Conservation (phyloP, 1,140 invertebrate species). For the Chironomus tepperi region DNA sequence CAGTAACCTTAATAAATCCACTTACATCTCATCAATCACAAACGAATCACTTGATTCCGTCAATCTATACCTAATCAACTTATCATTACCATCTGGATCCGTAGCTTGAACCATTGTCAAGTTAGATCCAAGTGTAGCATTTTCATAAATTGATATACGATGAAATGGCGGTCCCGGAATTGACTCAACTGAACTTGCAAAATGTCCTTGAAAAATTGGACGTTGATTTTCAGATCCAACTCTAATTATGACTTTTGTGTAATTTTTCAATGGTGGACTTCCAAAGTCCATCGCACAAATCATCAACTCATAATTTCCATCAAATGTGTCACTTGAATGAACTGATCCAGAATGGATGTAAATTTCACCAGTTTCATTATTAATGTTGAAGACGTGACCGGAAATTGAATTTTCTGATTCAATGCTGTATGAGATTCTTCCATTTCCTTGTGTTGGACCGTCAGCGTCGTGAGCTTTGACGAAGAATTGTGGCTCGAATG, state of each 20-base stretch:
- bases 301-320: constrained; percentile 60
- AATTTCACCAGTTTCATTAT: constrained; percentile 60
- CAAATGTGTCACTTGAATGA: constrained; percentile 58
- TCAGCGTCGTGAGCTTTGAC: constrained; percentile 62
- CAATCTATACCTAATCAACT: constrained; percentile 61
- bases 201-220: constrained; percentile 64
- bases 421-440: constrained; percentile 56
- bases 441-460: constrained; percentile 58
- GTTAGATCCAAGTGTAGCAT: constrained; percentile 55
- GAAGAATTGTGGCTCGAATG: constrained; percentile 66
- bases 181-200: constrained; percentile 46
- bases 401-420: constrained; percentile 59
- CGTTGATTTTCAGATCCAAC: constrained; percentile 69
- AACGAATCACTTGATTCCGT: constrained; percentile 73
- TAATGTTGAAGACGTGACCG: constrained; percentile 49
- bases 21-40: constrained; percentile 59
- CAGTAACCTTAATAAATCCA: constrained; percentile 18
- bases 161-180: constrained; percentile 54
- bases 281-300: constrained; percentile 64
- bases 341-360: constrained; percentile 49
- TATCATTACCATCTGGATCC: constrained; percentile 66
- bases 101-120: constrained; percentile 60
- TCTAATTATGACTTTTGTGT: constrained; percentile 54
- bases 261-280: constrained; percentile 53
- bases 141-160: constrained; percentile 59